A percentile compares a stretch with the other conserved stretches of the same genome.
phyloP scores from a whole-genome alignment of 2,797 vertebrate genomes.

The Rhabdophis nuchalis region DNA sequence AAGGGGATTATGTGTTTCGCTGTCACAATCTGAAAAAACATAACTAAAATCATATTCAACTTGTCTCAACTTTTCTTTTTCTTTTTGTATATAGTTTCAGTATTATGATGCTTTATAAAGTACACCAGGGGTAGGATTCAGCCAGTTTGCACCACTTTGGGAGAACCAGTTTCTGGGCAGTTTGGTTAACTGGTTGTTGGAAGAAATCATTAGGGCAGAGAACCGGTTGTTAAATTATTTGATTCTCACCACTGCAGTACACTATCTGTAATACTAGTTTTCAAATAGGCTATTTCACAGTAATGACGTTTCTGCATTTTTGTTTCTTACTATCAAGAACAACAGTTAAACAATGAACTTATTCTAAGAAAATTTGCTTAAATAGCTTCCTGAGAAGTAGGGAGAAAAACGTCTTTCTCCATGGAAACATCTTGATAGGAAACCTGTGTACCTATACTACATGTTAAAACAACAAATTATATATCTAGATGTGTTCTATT shows the following conservation, averaged over 20 bases:
- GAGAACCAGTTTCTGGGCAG: no score
- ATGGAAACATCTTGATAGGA: neutral
- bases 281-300: neutral
- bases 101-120: neutral
- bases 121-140: no score
- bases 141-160: no score
- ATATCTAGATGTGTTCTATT: neutral
- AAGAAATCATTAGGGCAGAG: no score
- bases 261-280: neutral
- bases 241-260: no score
- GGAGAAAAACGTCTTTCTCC: fast-evolving
- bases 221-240: no score
- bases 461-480: neutral
- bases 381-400: fast-evolving
- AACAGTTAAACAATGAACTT: neutral
- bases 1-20: neutral
- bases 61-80: neutral
- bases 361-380: neutral
- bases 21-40: neutral
- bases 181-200: no score
- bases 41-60: neutral
- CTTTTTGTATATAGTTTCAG: neutral
- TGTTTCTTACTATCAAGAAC: neutral
- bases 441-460: neutral
- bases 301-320: neutral